Evolutionary conservation across 2,888 invertebrate species (phyloP).

Genomic region (Diaperis boleti): DNA sequence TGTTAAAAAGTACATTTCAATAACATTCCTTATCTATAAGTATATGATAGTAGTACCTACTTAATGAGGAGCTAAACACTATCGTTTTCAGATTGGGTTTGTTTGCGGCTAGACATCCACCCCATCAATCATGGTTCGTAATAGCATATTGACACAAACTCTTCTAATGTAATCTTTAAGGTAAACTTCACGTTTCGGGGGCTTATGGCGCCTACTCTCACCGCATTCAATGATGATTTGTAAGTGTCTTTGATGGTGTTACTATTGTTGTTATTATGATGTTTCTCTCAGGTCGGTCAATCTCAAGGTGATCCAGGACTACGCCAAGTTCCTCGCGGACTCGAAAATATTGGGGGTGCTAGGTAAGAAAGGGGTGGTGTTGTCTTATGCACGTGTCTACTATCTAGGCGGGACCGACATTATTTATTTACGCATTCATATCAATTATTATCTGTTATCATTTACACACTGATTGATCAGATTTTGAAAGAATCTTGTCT

Average conservation of each 20-base stretch:
- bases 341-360: slow-evolving; percentile 76
- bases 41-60: background rate
- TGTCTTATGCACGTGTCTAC: no score
- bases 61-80: background rate
- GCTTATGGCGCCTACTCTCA: slow-evolving; percentile 79
- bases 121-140: slow-evolving; percentile 13
- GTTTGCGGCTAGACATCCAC: background rate
- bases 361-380: no score
- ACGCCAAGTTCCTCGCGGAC: slow-evolving; percentile 74
- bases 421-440: no score
- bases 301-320: slow-evolving; percentile 66
- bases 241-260: slow-evolving; percentile 52
- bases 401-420: no score
- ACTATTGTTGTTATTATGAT: background rate
- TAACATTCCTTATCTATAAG: background rate
- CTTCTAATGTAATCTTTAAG: slow-evolving; percentile 53
- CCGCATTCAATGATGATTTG: slow-evolving; percentile 74
- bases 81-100: background rate
- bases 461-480: no score
- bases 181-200: slow-evolving; percentile 72
- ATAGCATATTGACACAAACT: background rate
- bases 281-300: slow-evolving; percentile 59
- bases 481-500: no score
- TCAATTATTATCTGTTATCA: no score
- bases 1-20: background rate